Percentiles rank a stretch among this genome's conserved stretches.
Evolutionary conservation across 2,797 vertebrate genomes (phyloP).

Genomic region (Rhinichthys osculus): DNA sequence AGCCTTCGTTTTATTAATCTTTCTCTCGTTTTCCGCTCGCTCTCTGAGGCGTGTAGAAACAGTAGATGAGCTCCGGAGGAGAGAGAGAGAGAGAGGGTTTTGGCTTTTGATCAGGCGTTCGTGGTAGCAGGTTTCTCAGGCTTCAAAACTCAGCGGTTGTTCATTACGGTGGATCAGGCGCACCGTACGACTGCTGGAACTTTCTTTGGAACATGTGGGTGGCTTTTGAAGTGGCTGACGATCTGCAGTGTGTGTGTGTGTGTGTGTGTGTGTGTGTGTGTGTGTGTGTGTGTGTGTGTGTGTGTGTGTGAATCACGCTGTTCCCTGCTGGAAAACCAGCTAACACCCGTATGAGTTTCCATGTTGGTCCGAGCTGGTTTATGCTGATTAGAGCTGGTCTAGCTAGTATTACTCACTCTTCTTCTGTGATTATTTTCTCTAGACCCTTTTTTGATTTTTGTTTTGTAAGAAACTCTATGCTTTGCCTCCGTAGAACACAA

Average conservation of each 20-base stretch:
- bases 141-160: conserved; percentile 35
- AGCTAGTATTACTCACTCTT: background rate
- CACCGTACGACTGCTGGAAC: conserved; percentile 17
- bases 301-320: conserved; percentile 12
- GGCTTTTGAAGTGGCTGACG: conserved; percentile 38
- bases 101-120: conserved; percentile 53
- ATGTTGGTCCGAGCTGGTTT: background rate
- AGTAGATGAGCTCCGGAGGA: conserved; percentile 39
- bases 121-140: conserved; percentile 26
- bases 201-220: conserved; percentile 16
- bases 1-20: conserved; percentile 31
- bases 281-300: conserved; percentile 9
- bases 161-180: conserved; percentile 50
- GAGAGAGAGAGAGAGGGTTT: background rate
- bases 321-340: background rate
- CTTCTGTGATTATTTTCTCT: background rate
- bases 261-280: conserved; percentile 15
- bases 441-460: background rate
- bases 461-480: background rate
- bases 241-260: conserved; percentile 8
- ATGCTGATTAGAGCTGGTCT: background rate
- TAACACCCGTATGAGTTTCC: background rate
- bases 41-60: conserved; percentile 17
- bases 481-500: background rate
- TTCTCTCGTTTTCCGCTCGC: background rate